These are phyloP conservation scores for Orcinus orca DNA, from an alignment of 2,113 vertebrate species.

Conservation along the genomic window DNA sequence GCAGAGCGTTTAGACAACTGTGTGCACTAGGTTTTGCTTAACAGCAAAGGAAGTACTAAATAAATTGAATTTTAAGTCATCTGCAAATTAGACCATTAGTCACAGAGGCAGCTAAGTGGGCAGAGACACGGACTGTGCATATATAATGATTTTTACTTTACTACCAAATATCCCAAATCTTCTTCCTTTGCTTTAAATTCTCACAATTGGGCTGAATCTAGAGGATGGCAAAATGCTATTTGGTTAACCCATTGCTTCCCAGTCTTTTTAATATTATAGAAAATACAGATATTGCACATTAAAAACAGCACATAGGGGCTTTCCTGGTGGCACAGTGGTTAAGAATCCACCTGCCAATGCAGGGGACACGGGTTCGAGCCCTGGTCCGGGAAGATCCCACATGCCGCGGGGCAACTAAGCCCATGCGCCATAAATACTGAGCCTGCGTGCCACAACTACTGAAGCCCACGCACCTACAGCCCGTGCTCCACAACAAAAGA, in stretches of 20 bases:
- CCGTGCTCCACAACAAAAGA: no score
- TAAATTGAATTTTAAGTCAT: conserved; percentile 54
- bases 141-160: conserved; percentile 47
- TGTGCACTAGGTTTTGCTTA: not conserved
- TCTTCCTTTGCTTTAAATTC: conserved; percentile 23
- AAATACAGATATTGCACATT: not conserved
- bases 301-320: not conserved
- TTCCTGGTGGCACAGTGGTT: no score
- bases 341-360: no score
- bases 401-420: no score
- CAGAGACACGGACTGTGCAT: conserved; percentile 1
- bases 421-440: no score
- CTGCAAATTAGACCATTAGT: conserved; percentile 34
- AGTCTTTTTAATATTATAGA: not conserved
- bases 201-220: conserved; percentile 27
- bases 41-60: conserved; percentile 10
- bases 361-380: no score
- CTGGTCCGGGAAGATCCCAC: no score
- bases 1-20: not conserved
- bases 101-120: conserved; percentile 47
- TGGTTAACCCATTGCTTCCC: not conserved
- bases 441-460: no score
- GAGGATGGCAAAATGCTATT: not conserved
- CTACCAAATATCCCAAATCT: not conserved
- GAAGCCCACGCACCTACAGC: no score